These are phyloP conservation scores for Manduca sexta DNA, from an alignment of 1,140 invertebrate genomes.

Conservation along the genomic window DNA sequence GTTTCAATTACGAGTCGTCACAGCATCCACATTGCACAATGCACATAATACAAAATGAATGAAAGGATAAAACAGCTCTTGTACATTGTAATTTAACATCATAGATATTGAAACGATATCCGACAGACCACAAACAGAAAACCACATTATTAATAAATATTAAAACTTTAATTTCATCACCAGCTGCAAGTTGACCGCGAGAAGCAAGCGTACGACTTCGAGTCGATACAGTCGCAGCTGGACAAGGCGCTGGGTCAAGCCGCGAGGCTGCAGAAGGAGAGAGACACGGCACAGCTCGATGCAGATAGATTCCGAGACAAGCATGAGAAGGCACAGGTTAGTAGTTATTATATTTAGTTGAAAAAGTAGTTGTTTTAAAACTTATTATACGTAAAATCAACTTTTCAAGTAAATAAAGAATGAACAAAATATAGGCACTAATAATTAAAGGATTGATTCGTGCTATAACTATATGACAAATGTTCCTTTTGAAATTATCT, in stretches of 20 bases:
- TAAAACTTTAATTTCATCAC: neutral
- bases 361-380: neutral
- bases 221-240: conserved; percentile 90
- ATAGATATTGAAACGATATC: neutral
- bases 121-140: too few relatives aligned
- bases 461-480: too few relatives aligned
- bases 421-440: too few relatives aligned
- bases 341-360: too few relatives aligned
- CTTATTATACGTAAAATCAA: too few relatives aligned
- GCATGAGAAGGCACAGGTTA: conserved; percentile 90
- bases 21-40: too few relatives aligned
- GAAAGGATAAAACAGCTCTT: neutral
- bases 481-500: too few relatives aligned
- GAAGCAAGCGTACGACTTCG: conserved; percentile 91
- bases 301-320: conserved; percentile 90
- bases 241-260: conserved; percentile 91
- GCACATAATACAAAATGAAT: too few relatives aligned
- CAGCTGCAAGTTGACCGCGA: conserved; percentile 93
- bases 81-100: neutral
- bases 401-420: too few relatives aligned
- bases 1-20: too few relatives aligned
- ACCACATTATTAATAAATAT: neutral
- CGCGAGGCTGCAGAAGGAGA: conserved; percentile 90
- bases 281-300: conserved; percentile 88
- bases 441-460: too few relatives aligned